A percentile compares a stretch with the other conserved stretches of the same genome.
Conservation (phyloP, 2,113 vertebrate species). For the Protobothrops flavoviridis region DNA sequence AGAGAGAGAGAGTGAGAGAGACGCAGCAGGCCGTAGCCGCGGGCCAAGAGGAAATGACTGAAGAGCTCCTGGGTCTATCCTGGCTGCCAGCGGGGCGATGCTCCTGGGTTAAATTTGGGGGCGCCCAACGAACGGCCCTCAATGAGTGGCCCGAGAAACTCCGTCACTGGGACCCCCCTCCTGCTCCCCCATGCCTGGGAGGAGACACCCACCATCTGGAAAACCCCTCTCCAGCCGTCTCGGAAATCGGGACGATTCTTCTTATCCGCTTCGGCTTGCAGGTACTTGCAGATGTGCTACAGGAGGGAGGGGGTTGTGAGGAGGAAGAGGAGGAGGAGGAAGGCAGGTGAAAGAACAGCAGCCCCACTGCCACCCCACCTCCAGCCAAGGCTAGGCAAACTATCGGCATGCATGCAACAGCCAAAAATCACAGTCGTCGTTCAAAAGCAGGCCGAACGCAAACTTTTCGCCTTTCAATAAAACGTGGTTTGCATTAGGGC, state of each 20-base stretch:
- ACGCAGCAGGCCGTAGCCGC: not conserved
- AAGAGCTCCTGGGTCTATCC: not conserved
- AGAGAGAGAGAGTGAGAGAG: not conserved
- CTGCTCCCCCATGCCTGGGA: not conserved
- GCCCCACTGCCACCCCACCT: not conserved
- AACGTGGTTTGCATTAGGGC: too few species aligned
- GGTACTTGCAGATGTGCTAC: constrained; percentile 91
- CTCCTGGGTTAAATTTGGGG: not conserved
- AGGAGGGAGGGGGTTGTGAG: too few species aligned
- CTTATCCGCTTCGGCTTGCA: constrained; percentile 89
- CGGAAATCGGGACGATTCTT: constrained; percentile 85
- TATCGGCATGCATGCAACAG: too few species aligned
- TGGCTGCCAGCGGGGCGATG: not conserved
- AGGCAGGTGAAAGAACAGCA: not conserved
- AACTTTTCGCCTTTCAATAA: too few species aligned
- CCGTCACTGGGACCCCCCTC: not conserved
- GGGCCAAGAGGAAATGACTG: too few species aligned
- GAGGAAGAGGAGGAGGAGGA: too few species aligned
- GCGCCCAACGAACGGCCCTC: too few species aligned
- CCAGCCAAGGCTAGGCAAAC: too few species aligned
- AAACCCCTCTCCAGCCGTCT: constrained; percentile 87
- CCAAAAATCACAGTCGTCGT: too few species aligned
- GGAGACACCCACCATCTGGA: constrained; percentile 84
- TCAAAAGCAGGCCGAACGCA: too few species aligned
- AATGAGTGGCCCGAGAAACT: too few species aligned